A percentile compares a stretch with the other conserved stretches of the same genome.
phyloP scores from a whole-genome alignment of 64 coral and sea anemone genomes.

The Montipora efflorescens region DNA sequence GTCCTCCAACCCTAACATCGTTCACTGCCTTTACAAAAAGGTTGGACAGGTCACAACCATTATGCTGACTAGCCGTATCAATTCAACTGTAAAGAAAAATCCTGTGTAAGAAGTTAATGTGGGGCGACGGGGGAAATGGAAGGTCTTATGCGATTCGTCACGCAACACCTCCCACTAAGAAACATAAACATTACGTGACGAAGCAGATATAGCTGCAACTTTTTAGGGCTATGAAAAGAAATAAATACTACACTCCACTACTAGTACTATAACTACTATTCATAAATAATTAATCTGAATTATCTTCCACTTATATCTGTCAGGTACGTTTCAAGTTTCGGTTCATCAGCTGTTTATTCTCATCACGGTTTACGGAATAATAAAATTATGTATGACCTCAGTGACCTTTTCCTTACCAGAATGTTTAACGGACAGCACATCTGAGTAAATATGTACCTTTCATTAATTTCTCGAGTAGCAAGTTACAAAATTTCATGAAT shows the following conservation, averaged over 20 bases:
- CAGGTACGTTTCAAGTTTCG: not conserved
- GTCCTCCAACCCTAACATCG: not conserved
- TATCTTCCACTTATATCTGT: not conserved
- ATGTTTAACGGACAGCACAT: not conserved
- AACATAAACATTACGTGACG: not conserved
- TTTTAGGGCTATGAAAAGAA: not conserved
- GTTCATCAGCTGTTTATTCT: not conserved
- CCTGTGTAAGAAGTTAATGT: not conserved
- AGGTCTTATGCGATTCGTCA: not conserved
- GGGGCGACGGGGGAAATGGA: not conserved
- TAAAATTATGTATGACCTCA: constrained; percentile 1
- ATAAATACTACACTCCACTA: not conserved
- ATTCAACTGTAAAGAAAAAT: not conserved
- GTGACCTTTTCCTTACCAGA: not conserved
- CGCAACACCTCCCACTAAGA: not conserved
- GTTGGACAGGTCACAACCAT: not conserved
- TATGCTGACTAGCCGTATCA: not conserved
- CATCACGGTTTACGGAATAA: not conserved
- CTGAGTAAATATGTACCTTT: constrained; percentile 38
- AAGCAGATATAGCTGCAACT: not conserved
- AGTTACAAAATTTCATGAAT: no score
- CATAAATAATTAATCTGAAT: constrained; percentile 1
- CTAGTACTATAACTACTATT: not conserved
- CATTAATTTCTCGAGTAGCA: no score
- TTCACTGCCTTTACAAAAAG: not conserved